Conservation (phyloP, 2,888 invertebrate species). For the Thyatira batis region DNA sequence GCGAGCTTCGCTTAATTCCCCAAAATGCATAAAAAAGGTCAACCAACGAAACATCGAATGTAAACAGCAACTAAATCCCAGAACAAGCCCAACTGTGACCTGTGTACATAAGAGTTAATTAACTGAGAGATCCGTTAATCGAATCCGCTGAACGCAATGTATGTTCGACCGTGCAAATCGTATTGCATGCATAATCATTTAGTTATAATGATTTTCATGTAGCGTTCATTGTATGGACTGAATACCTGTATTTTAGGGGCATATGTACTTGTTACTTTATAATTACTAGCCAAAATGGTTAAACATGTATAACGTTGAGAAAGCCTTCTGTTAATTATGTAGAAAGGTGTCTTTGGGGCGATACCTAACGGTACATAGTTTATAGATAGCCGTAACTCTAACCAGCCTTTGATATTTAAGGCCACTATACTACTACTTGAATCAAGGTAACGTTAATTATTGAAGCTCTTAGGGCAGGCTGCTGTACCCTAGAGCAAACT, state of each 20-base stretch:
- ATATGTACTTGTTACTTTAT: too few species aligned
- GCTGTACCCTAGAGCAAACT: background rate
- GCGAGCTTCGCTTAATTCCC: too few species aligned
- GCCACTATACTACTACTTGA: background rate
- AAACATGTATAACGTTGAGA: background rate
- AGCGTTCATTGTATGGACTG: too few species aligned
- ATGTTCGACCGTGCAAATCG: slow-evolving; percentile 16
- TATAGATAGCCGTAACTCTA: background rate
- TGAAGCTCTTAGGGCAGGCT: background rate
- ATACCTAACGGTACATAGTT: background rate
- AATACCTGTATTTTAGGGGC: too few species aligned
- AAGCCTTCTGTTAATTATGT: background rate
- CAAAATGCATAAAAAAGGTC: background rate
- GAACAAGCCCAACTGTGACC: slow-evolving; percentile 30
- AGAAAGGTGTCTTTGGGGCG: background rate
- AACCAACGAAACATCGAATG: slow-evolving; percentile 6
- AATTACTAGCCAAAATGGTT: background rate
- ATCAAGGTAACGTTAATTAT: background rate
- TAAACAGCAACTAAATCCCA: slow-evolving; percentile 30
- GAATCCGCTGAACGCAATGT: slow-evolving; percentile 15
- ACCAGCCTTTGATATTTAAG: background rate
- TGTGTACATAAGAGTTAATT: slow-evolving; percentile 36
- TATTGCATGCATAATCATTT: slow-evolving; percentile 20
- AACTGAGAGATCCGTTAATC: slow-evolving; percentile 32
- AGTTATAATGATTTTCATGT: background rate